Conservation (phyloP, 2,113 vertebrate genomes). For the Labeo rohita region DNA sequence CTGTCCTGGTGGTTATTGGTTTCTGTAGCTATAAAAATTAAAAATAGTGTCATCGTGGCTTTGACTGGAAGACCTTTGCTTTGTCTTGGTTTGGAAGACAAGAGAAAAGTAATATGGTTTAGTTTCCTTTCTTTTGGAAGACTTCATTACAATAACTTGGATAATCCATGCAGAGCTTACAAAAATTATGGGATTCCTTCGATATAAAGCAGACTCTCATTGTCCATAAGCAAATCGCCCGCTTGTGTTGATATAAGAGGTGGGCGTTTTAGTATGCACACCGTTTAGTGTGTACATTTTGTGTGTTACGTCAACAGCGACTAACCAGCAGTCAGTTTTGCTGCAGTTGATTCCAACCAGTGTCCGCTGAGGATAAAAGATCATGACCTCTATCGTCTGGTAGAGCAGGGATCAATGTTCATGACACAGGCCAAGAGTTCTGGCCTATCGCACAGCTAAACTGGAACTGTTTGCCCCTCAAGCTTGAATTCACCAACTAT, state of each 20-base stretch:
- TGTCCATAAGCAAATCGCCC: constrained; percentile 49
- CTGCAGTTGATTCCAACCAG: constrained; percentile 59
- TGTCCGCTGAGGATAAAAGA: constrained; percentile 52
- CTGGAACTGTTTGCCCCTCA: constrained; percentile 9
- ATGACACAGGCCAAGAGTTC: constrained; percentile 11
- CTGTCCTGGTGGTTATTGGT: constrained; percentile 39
- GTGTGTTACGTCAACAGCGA: constrained; percentile 39
- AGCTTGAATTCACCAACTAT: neutral
- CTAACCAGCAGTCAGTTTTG: constrained; percentile 57
- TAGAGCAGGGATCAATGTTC: constrained; percentile 12
- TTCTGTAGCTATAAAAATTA: constrained; percentile 67
- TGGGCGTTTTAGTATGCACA: constrained; percentile 49
- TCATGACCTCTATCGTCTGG: constrained; percentile 37
- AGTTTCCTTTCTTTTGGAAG: constrained; percentile 72
- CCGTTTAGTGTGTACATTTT: constrained; percentile 24
- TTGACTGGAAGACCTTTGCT: constrained; percentile 78
- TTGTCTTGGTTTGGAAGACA: constrained; percentile 72
- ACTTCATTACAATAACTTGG: constrained; percentile 67
- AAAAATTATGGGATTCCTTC: constrained; percentile 47
- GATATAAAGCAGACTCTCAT: constrained; percentile 46
- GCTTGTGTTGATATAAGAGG: constrained; percentile 51
- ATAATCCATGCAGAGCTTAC: constrained; percentile 70
- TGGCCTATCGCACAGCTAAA: constrained; percentile 9
- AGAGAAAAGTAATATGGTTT: constrained; percentile 54
- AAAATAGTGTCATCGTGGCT: constrained; percentile 80